These are phyloP conservation scores for Bovichtus variegatus DNA, from an alignment of 2,797 vertebrate genomes.

Conservation along the genomic window DNA sequence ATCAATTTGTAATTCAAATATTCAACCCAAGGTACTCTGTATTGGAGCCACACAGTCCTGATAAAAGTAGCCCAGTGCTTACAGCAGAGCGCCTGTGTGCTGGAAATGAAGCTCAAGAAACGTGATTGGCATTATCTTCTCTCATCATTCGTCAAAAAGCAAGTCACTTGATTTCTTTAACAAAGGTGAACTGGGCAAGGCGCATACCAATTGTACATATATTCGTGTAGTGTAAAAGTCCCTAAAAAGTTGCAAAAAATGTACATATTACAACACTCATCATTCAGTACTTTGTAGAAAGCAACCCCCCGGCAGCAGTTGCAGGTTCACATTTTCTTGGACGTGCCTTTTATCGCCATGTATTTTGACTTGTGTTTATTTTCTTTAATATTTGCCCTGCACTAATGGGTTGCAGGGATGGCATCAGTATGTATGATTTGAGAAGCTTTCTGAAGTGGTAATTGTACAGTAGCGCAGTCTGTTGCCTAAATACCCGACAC, in stretches of 20 bases:
- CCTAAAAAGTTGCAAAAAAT: not conserved
- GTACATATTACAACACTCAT: not conserved
- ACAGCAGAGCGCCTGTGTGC: not conserved
- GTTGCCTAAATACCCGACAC: constrained; percentile 12
- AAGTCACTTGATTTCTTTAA: not conserved
- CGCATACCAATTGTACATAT: not conserved
- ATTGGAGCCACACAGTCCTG: not conserved
- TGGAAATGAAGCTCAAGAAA: constrained; percentile 16
- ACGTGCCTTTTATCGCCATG: not conserved
- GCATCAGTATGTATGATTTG: constrained; percentile 15
- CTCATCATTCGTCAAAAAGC: constrained; percentile 16
- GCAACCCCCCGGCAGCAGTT: not conserved
- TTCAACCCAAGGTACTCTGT: constrained; percentile 27
- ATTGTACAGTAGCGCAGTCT: not conserved
- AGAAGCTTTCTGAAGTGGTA: constrained; percentile 6
- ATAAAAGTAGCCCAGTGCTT: constrained; percentile 18
- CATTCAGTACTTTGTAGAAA: constrained; percentile 1
- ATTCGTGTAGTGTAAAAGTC: too few species aligned
- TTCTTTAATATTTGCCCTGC: not conserved
- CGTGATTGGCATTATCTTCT: not conserved
- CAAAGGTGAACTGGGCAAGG: not conserved
- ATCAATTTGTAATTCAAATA: constrained; percentile 71
- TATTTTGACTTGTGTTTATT: not conserved
- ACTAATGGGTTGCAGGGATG: constrained; percentile 3
- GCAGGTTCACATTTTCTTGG: not conserved